A percentile compares a stretch with the other conserved stretches of the same genome.
These are phyloP conservation scores for Ascaphus truei DNA, from an alignment of 2,113 vertebrate genomes.

Conservation along the genomic window DNA sequence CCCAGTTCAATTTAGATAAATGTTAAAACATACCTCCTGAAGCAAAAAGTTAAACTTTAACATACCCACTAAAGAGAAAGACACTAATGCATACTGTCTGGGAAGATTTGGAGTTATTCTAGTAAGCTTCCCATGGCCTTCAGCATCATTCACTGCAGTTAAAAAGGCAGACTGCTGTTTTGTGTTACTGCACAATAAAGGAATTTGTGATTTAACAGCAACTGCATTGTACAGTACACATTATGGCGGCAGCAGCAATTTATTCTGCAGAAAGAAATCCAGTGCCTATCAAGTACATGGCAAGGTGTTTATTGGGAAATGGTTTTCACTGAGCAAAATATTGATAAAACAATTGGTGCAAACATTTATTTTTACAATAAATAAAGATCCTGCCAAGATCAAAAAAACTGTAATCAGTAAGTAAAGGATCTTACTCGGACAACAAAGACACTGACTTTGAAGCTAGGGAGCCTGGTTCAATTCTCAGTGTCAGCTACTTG, in stretches of 20 bases:
- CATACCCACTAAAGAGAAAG: constrained; percentile 9
- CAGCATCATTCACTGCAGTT: not conserved
- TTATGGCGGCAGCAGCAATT: not conserved
- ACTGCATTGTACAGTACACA: not conserved
- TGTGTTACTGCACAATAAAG: constrained; percentile 18
- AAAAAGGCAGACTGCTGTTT: not conserved
- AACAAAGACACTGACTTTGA: no score
- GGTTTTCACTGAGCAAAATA: not conserved
- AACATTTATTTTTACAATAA: not conserved
- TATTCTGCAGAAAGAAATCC: not conserved
- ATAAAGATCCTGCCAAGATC: not conserved
- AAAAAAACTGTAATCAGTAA: no score
- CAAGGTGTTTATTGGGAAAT: not conserved
- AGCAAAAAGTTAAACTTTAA: constrained; percentile 30
- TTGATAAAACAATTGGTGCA: not conserved
- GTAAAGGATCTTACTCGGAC: no score
- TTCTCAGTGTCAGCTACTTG: no score
- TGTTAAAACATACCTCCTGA: constrained; percentile 6
- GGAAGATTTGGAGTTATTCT: constrained; percentile 2
- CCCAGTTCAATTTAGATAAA: constrained; percentile 35
- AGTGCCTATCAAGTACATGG: not conserved
- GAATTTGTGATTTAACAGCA: constrained; percentile 1
- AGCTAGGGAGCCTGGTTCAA: no score
- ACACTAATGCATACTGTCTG: not conserved
- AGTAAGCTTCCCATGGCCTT: not conserved